Conservation (phyloP, 2,888 invertebrate species). For the Coronaproctus castanopsis region DNA sequence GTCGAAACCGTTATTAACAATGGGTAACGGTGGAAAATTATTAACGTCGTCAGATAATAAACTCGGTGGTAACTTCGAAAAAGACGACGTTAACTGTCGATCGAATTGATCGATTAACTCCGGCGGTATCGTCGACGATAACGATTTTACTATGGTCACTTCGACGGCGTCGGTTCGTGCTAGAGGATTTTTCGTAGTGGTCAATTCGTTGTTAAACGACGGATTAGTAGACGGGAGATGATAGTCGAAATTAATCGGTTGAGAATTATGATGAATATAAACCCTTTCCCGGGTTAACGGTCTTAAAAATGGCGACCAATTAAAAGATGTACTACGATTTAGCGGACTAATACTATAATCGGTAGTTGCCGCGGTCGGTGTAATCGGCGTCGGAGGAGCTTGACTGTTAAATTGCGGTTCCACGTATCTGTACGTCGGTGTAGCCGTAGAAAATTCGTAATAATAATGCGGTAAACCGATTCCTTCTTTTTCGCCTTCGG, state of each 20-base stretch:
- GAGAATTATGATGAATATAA: slow-evolving; percentile 12
- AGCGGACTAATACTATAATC: neutral
- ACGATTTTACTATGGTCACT: slow-evolving; percentile 6
- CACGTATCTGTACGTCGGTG: slow-evolving; percentile 6
- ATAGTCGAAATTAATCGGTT: neutral
- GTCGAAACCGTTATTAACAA: no score
- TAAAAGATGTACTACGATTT: slow-evolving; percentile 2
- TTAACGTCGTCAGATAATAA: no score
- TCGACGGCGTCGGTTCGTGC: neutral
- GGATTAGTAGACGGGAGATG: neutral
- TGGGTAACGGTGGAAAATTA: no score
- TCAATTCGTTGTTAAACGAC: neutral
- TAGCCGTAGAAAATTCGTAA: slow-evolving; percentile 7
- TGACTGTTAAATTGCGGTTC: slow-evolving; percentile 3
- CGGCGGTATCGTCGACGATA: slow-evolving; percentile 10
- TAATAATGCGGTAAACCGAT: slow-evolving; percentile 7
- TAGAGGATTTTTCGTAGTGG: neutral
- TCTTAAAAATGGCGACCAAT: slow-evolving; percentile 6
- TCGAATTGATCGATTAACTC: slow-evolving; percentile 10
- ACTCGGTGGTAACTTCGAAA: neutral
- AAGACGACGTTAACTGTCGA: slow-evolving; percentile 5
- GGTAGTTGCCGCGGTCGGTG: neutral
- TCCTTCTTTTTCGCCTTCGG: neutral
- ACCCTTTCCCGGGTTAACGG: slow-evolving; percentile 11
- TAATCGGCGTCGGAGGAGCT: neutral